Conservation (phyloP, 2,888 invertebrate genomes). For the Thymelicus sylvestris region DNA sequence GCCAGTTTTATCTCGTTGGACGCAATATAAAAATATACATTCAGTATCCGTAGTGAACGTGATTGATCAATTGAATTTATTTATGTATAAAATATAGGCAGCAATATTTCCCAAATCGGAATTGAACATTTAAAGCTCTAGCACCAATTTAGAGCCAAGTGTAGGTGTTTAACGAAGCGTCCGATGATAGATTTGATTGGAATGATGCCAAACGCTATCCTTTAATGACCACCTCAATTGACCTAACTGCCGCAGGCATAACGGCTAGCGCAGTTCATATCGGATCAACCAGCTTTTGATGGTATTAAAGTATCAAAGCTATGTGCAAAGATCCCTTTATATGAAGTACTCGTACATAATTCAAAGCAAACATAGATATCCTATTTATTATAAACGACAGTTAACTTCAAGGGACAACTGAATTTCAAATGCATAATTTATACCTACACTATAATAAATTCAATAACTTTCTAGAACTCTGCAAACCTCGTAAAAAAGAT, state of each 20-base stretch:
- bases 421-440: too few species aligned
- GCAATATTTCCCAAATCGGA: constrained; percentile 7
- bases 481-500: too few species aligned
- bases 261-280: constrained; percentile 34
- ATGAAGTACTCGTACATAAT: too few species aligned
- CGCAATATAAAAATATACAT: too few species aligned
- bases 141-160: constrained; percentile 22
- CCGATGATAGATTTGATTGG: constrained; percentile 39
- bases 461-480: too few species aligned
- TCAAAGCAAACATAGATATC: too few species aligned
- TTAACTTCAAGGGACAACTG: too few species aligned
- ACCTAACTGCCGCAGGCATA: constrained; percentile 36
- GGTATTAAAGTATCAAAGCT: background rate
- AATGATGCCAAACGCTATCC: constrained; percentile 37
- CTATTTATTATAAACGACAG: too few species aligned
- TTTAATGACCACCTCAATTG: constrained; percentile 39
- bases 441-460: too few species aligned
- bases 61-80: too few species aligned
- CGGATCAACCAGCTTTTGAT: background rate
- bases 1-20: too few species aligned
- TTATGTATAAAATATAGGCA: background rate
- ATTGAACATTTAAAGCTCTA: constrained; percentile 25
- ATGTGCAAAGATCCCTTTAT: background rate
- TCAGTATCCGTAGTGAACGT: too few species aligned
- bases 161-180: constrained; percentile 38